Evolutionary conservation across 2,888 invertebrate species (phyloP).

Genomic region (Apodemia hepburni): DNA sequence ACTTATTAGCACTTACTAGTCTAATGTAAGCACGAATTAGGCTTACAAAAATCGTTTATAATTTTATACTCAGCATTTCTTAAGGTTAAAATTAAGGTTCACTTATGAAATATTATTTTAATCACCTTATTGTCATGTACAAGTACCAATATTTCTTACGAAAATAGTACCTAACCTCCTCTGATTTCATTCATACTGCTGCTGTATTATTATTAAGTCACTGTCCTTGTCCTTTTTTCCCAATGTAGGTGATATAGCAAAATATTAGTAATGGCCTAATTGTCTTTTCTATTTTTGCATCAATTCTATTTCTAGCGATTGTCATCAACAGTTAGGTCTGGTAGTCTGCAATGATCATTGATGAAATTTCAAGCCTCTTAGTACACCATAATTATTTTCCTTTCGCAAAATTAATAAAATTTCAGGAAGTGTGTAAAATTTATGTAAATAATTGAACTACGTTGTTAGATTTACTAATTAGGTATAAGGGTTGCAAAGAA

Average conservation of each 20-base stretch:
- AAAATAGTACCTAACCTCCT: conserved; percentile 4
- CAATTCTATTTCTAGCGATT: conserved; percentile 16
- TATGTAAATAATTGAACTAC: conserved; percentile 65
- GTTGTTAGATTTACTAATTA: conserved; percentile 60
- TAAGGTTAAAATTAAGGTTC: conserved; percentile 68
- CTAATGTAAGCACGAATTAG: conserved; percentile 67
- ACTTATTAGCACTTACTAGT: conserved; percentile 77
- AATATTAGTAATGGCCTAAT: conserved; percentile 28
- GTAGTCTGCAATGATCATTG: conserved; percentile 61
- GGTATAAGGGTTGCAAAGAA: conserved; percentile 60
- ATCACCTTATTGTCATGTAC: conserved; percentile 27
- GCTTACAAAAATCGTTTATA: conserved; percentile 73
- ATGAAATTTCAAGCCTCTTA: conserved; percentile 73
- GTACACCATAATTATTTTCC: conserved; percentile 48
- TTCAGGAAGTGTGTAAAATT: conserved; percentile 69
- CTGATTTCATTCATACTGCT: conserved; percentile 37
- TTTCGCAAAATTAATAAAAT: conserved; percentile 41
- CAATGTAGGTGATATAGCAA: conserved; percentile 23
- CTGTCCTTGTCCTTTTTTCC: conserved; percentile 21
- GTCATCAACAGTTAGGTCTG: conserved; percentile 28
- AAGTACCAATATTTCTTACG: not conserved
- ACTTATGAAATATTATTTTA: conserved; percentile 30
- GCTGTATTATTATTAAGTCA: conserved; percentile 37
- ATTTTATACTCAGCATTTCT: conserved; percentile 76
- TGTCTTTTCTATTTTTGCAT: conserved; percentile 22